Evolutionary conservation across 2,888 invertebrate species (phyloP).

Genomic region (Drosophila nigritarsus): DNA sequence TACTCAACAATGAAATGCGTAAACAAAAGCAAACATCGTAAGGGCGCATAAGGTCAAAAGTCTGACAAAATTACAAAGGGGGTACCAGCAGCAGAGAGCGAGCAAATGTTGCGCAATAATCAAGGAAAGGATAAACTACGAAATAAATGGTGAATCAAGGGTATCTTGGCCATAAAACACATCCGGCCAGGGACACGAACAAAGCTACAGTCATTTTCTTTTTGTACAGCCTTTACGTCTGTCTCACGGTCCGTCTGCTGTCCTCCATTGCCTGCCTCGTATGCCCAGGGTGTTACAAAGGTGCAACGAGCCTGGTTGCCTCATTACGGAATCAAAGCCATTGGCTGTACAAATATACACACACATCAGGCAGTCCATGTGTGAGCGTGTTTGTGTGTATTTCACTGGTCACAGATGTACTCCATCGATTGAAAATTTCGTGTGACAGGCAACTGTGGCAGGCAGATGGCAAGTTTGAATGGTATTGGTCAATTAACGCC

Average conservation of each 20-base stretch:
- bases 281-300: slow-evolving; percentile 54
- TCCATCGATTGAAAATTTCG: slow-evolving; percentile 75
- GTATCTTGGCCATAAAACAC: slow-evolving; percentile 74
- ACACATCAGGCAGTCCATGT: slow-evolving; percentile 8
- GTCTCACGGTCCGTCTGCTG: slow-evolving; percentile 10
- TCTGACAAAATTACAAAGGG: slow-evolving; percentile 64
- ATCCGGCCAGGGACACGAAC: slow-evolving; percentile 63
- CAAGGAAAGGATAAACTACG: slow-evolving; percentile 80
- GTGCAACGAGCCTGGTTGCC: slow-evolving; percentile 66
- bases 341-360: slow-evolving; percentile 53
- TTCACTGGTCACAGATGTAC: slow-evolving; percentile 66
- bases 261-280: slow-evolving; percentile 16
- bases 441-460: slow-evolving; percentile 60
- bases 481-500: slow-evolving; percentile 81
- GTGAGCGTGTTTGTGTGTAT: slow-evolving; percentile 14
- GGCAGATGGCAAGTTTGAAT: slow-evolving; percentile 66
- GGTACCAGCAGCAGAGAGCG: slow-evolving; percentile 37
- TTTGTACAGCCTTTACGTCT: slow-evolving; percentile 20
- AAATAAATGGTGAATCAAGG: slow-evolving; percentile 79
- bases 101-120: slow-evolving; percentile 77
- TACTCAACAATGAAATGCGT: slow-evolving; percentile 62
- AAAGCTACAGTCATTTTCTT: slow-evolving; percentile 44
- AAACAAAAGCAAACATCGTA: slow-evolving; percentile 65
- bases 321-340: slow-evolving; percentile 79
- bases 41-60: slow-evolving; percentile 71